Base-by-base conservation (phyloP, 2,113 vertebrate species). In the Pithys albifrons region DNA sequence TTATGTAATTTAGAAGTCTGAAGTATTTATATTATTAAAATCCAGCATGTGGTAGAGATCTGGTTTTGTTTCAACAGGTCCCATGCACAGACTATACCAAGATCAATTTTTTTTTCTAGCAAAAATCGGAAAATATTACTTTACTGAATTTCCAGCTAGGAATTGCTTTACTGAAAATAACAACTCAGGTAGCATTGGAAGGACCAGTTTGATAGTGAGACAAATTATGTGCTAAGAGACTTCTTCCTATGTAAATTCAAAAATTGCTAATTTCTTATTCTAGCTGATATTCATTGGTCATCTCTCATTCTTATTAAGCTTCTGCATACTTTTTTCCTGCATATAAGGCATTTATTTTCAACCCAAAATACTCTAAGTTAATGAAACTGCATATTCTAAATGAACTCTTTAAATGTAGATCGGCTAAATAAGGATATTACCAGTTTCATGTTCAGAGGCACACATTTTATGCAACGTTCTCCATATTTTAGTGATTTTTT, bases 21-120 rank as follows among this genome's bases (percentile, higher is more conserved):
- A 84, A 92, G 19, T 28, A 89, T 65, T 95, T 86, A 55, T n/a
- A 33, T 22, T 39, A 95, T 82, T 93, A 85, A 91, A 86, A 92
- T 57, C 24, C 22, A 78, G 48, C 22, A 61, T 9, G 6, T 61
- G 41, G 35, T n/a, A 49, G 33, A 92, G 19, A 69, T 74, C 41
- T 88, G 43, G 13, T 48, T 71, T 39, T 43, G 3, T 49, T 2
- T 73, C 20, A 83, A 66, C 2, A 85, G 18, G 35, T 85, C 20
- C 33, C 94, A 73, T 35, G 12, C 49, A 91, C 3, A 54, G 25
- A 33, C 23, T 61, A 72, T 19, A 75, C 4, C 19, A 86, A 58
- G 6, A 92, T 35, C 3, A 12, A 7, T 31, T 25, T 52, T n/a
- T 43, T 67, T 88, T 93, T 14, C 57, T 76, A 62, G 49, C 1